Conservation (phyloP, 2,113 vertebrate species). For the Neotoma lepida region DNA sequence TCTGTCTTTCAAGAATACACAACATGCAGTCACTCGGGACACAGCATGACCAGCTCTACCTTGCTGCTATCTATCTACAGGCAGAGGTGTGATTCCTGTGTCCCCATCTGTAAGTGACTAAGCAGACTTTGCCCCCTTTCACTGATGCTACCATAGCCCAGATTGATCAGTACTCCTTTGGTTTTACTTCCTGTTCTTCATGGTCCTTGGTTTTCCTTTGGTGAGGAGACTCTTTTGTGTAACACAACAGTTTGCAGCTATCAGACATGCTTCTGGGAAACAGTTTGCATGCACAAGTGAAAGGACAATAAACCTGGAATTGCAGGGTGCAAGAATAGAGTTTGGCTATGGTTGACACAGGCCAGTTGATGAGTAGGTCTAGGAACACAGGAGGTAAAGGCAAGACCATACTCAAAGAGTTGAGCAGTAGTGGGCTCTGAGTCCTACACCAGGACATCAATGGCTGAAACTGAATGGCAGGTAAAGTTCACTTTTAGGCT, state of each 20-base stretch:
- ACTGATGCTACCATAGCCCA: not conserved
- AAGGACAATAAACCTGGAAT: not conserved
- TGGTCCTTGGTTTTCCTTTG: not conserved
- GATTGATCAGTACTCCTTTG: too few species aligned
- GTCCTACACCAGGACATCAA: too few species aligned
- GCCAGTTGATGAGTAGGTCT: too few species aligned
- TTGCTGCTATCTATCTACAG: not conserved
- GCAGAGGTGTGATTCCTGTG: not conserved
- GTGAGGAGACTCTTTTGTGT: not conserved
- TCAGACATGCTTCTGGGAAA: not conserved
- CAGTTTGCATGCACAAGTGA: too few species aligned
- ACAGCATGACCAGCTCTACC: too few species aligned
- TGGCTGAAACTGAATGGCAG: fast-evolving
- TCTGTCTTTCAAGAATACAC: not conserved
- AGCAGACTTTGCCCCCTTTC: too few species aligned
- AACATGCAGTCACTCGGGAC: too few species aligned
- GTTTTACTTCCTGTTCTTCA: too few species aligned
- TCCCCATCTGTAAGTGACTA: not conserved
- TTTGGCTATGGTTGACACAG: too few species aligned
- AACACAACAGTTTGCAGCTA: not conserved
- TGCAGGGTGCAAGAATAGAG: not conserved
- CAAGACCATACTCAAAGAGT: not conserved
- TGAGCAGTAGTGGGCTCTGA: not conserved
- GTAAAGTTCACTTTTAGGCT: not conserved
- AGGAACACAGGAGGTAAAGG: not conserved